phyloP scores from a whole-genome alignment of 2,888 invertebrate species.

The Meteorus colon region DNA sequence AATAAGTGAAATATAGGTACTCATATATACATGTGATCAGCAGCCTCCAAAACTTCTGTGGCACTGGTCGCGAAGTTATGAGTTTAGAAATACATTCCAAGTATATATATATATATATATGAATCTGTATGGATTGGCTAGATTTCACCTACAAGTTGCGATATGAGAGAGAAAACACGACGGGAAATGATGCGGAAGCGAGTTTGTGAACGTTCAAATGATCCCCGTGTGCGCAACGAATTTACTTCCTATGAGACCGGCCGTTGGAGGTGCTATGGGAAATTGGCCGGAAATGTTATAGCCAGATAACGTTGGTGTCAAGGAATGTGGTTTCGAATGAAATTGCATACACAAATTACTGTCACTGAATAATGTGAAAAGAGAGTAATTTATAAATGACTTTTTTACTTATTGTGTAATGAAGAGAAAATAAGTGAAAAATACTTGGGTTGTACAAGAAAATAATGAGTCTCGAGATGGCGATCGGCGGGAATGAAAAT shows the following conservation, averaged over 20 bases:
- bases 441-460: slow-evolving; percentile 14
- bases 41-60: not conserved
- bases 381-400: not conserved
- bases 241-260: slow-evolving; percentile 38
- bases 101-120: slow-evolving; percentile 6
- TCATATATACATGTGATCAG: not conserved
- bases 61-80: not conserved
- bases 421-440: not conserved
- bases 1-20: slow-evolving; percentile 22
- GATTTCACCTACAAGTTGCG: slow-evolving; percentile 43
- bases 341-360: not conserved
- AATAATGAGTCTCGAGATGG: slow-evolving; percentile 27
- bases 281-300: slow-evolving; percentile 54
- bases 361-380: not conserved
- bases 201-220: slow-evolving; percentile 24
- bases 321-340: not conserved
- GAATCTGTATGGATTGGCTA: slow-evolving; percentile 14
- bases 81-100: not conserved
- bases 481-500: not conserved
- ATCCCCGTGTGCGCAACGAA: slow-evolving; percentile 5
- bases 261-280: slow-evolving; percentile 40
- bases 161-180: slow-evolving; percentile 34
- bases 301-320: slow-evolving; percentile 29
- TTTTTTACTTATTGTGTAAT: not conserved
- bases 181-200: slow-evolving; percentile 52